phyloP scores from a whole-genome alignment of 2,797 vertebrate species.

The Adrianichthys oophorus region DNA sequence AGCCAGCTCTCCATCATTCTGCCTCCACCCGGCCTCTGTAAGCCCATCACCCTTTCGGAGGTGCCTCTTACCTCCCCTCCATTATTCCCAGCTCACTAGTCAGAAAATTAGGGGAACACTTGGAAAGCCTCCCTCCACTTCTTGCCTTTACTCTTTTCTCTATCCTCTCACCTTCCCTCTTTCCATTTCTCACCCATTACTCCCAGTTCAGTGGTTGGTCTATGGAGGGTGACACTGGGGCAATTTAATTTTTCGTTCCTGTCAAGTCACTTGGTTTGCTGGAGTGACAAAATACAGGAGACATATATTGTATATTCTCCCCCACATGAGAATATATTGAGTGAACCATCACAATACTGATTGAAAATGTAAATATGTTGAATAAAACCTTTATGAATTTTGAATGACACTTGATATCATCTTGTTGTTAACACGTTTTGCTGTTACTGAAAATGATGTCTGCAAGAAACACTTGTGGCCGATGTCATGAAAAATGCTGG shows the following conservation, averaged over 20 bases:
- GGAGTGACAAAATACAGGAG: constrained; percentile 7
- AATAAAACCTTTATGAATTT: too few species aligned
- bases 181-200: constrained; percentile 70
- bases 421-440: too few species aligned
- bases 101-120: constrained; percentile 68
- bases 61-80: constrained; percentile 44
- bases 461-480: too few species aligned
- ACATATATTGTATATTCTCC: too few species aligned
- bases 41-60: constrained; percentile 47
- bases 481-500: too few species aligned
- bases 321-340: too few species aligned
- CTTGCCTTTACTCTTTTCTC: constrained; percentile 11
- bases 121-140: constrained; percentile 22
- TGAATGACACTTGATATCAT: too few species aligned
- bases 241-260: constrained; percentile 69
- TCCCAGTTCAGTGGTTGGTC: constrained; percentile 71
- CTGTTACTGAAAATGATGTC: too few species aligned
- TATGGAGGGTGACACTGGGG: constrained; percentile 72
- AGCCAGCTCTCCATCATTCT: constrained; percentile 63
- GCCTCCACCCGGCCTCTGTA: constrained; percentile 53
- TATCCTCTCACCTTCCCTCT: constrained; percentile 30
- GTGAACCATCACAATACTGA: too few species aligned
- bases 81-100: constrained; percentile 71
- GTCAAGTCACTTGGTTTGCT: constrained; percentile 38
- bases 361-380: too few species aligned